A percentile compares a stretch with the other conserved stretches of the same genome.
Evolutionary conservation across 2,113 vertebrate species (phyloP).

Genomic region (Camelus bactrianus): DNA sequence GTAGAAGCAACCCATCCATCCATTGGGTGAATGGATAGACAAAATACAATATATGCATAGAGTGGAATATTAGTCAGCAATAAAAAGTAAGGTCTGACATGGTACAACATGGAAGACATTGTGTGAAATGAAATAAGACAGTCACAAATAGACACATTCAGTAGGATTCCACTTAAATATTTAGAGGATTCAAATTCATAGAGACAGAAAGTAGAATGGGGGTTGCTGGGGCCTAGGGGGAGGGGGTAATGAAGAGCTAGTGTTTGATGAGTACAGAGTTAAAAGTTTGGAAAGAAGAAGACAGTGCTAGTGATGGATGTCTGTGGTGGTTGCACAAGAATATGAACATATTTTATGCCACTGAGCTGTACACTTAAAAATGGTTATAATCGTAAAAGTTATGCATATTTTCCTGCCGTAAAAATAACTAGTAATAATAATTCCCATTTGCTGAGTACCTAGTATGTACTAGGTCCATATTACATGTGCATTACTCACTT

Average conservation of each 20-base stretch:
- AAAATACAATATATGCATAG: no score
- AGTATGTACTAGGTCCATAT: background rate
- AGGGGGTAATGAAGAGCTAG: rapidly evolving
- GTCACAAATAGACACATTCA: background rate
- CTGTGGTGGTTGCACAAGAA: rapidly evolving
- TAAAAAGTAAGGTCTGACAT: background rate
- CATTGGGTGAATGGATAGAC: background rate
- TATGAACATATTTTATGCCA: background rate
- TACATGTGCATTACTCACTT: background rate
- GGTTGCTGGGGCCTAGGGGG: no score
- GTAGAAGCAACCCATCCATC: background rate
- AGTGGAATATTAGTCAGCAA: no score
- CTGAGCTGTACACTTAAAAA: background rate
- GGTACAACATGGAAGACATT: background rate
- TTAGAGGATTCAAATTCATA: background rate
- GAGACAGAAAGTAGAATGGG: background rate
- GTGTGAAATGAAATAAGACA: background rate
- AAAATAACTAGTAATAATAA: background rate
- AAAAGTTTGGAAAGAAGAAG: background rate
- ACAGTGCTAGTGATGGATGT: no score
- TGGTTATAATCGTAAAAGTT: background rate
- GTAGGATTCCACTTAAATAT: background rate
- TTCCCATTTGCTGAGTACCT: background rate
- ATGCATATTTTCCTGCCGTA: background rate
- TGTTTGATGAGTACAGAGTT: background rate